These are phyloP conservation scores for Athetis lepigone DNA, from an alignment of 2,888 invertebrate genomes.

Conservation along the genomic window DNA sequence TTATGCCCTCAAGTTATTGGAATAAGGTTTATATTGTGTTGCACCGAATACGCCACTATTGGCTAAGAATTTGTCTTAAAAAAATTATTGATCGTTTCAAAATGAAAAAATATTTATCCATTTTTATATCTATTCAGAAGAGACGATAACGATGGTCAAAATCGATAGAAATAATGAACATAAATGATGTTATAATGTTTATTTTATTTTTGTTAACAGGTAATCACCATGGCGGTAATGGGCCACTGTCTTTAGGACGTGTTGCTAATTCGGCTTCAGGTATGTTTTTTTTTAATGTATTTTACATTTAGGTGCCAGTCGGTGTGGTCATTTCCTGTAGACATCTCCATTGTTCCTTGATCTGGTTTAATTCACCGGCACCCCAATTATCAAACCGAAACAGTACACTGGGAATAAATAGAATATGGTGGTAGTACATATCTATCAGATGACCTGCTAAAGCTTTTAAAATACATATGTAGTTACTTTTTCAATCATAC, in stretches of 20 bases:
- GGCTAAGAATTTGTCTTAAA: neutral
- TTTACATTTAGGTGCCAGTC: no score
- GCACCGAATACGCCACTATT: no score
- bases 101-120: neutral
- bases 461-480: no score
- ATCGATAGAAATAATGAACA: constrained; percentile 4
- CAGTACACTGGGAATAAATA: no score
- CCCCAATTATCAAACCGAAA: no score
- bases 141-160: constrained; percentile 15
- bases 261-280: constrained; percentile 75
- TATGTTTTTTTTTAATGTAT: constrained; percentile 57
- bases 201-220: constrained; percentile 73
- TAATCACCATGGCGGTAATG: constrained; percentile 71
- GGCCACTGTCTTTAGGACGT: constrained; percentile 66
- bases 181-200: constrained; percentile 48
- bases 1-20: no score
- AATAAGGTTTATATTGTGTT: neutral
- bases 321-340: no score
- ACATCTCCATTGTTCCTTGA: no score
- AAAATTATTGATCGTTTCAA: neutral
- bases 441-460: no score
- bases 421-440: no score
- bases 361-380: no score
- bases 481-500: no score
- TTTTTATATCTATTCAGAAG: constrained; percentile 16